Base-by-base conservation (phyloP, 2,888 invertebrate species). In the Electrophaes corylata region DNA sequence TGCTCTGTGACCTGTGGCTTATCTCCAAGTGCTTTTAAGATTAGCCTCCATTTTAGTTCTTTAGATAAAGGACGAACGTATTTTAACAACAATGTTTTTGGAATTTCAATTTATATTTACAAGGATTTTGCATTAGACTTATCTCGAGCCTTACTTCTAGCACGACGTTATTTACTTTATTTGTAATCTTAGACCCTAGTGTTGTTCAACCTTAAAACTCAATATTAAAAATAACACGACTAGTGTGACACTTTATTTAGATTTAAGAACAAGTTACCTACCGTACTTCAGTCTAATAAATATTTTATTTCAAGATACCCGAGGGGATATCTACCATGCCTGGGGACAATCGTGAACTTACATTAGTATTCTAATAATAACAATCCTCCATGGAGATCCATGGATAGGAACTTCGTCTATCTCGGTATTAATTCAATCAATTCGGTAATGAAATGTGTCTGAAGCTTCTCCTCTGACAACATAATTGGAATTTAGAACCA, bases 21-120 rank as follows among this genome's bases (percentile, higher is more conserved):
- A 65, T 65, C 65, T 54, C n/a, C 33, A 49, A 58, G 37, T 41
- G 52, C 48, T 51, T 46, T 56, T 35, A 18, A 57, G 59, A 66
- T 66, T 57, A 60, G 57, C 40, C 51, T 52, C 50, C 53, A 55
- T 48, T 58, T 50, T 12, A 33, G 37, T 29, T 43, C 43, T 50
- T 33, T 31, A 56, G 49, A 53, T 56, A 61, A 59, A 57, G 37
- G 43, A 53, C 29, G 29, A 51, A 29, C 6, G 5, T 29, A 29
- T 29, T 29, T 10, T 29, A 10, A 29, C 37, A 37, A 37, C 37
- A 37, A 37, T 37, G 37, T 37, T 16, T 37, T 37, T 3, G 37
- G 10, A 16, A 10, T 35, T 35, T 35, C 12, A 1, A 35, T 14
- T 29, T 37, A 16, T 37, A 37, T 37, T 37, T 31, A 31, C 31